A percentile compares a stretch with the other conserved stretches of the same genome.
phyloP scores from a whole-genome alignment of 2,797 vertebrate species.

The Onychomys arenicola region DNA sequence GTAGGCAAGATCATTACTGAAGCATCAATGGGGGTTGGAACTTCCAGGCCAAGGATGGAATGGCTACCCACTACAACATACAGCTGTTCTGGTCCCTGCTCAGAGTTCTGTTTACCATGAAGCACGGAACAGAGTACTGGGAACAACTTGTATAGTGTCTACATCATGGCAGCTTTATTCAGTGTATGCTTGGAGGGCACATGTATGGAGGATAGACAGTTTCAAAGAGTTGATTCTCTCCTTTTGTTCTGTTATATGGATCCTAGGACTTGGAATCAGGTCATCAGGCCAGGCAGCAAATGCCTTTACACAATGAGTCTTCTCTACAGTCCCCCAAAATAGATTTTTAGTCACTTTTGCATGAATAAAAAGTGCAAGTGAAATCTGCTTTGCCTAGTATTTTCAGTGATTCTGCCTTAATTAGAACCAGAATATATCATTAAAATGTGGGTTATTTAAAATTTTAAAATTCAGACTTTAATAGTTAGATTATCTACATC shows the following conservation, averaged over 20 bases:
- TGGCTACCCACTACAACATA: too few species aligned
- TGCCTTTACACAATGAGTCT: background rate
- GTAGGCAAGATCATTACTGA: too few species aligned
- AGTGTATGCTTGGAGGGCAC: background rate
- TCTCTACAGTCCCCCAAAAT: background rate
- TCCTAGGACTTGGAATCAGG: background rate
- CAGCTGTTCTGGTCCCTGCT: background rate
- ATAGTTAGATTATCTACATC: background rate
- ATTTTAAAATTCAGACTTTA: background rate
- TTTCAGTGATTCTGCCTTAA: background rate
- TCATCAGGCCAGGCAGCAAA: background rate
- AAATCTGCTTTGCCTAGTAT: background rate
- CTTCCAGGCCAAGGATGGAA: too few species aligned
- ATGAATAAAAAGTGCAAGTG: background rate
- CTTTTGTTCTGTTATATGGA: background rate
- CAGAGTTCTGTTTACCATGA: background rate
- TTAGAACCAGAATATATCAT: background rate
- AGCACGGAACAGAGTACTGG: background rate
- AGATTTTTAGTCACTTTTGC: background rate
- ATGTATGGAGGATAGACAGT: too few species aligned
- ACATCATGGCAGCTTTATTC: background rate
- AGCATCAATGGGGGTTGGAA: too few species aligned
- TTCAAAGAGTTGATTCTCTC: background rate
- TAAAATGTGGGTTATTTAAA: slow-evolving; percentile 41
- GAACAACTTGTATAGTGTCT: background rate